Conservation (phyloP, 2,888 invertebrate species). For the Cecidostiba fungosa region DNA sequence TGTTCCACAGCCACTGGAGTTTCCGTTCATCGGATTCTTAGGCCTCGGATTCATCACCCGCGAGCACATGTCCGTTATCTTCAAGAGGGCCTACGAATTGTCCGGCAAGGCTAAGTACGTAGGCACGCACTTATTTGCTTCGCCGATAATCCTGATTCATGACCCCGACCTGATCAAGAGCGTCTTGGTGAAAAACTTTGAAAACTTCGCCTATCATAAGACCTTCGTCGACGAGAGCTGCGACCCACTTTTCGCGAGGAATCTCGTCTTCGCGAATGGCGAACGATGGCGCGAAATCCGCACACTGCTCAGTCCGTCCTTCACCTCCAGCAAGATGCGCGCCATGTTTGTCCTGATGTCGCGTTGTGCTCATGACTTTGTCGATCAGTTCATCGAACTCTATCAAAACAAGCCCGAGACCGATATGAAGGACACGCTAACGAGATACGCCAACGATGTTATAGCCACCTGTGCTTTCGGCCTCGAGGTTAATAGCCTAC, state of each 20-base stretch:
- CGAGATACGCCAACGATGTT: conserved; percentile 78
- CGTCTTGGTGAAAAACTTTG: conserved; percentile 59
- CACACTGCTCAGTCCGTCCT: conserved; percentile 68
- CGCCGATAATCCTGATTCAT: conserved; percentile 44
- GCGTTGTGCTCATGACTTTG: conserved; percentile 66
- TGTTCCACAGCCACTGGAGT: conserved; percentile 9
- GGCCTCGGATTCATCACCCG: not conserved
- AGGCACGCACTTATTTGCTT: conserved; percentile 39
- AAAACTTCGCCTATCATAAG: conserved; percentile 69
- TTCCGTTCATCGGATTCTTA: not conserved
- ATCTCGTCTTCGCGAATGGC: conserved; percentile 69
- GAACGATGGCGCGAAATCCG: conserved; percentile 67
- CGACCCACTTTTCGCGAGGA: conserved; percentile 71
- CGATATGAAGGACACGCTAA: conserved; percentile 78
- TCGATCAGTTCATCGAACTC: conserved; percentile 59
- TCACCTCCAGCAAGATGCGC: conserved; percentile 68
- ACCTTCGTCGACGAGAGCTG: conserved; percentile 61
- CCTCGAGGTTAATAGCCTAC: conserved; percentile 74
- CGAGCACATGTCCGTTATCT: conserved; percentile 15
- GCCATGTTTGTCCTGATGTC: conserved; percentile 69
- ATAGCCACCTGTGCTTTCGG: conserved; percentile 81
- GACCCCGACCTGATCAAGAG: conserved; percentile 59
- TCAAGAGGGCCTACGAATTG: conserved; percentile 17
- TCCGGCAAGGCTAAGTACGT: conserved; percentile 49
- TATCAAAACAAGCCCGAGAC: conserved; percentile 62